Percentiles rank a stretch among this genome's conserved stretches.
These are phyloP conservation scores for Peromyscus aztecus DNA, from an alignment of 2,797 vertebrate genomes.

Conservation along the genomic window DNA sequence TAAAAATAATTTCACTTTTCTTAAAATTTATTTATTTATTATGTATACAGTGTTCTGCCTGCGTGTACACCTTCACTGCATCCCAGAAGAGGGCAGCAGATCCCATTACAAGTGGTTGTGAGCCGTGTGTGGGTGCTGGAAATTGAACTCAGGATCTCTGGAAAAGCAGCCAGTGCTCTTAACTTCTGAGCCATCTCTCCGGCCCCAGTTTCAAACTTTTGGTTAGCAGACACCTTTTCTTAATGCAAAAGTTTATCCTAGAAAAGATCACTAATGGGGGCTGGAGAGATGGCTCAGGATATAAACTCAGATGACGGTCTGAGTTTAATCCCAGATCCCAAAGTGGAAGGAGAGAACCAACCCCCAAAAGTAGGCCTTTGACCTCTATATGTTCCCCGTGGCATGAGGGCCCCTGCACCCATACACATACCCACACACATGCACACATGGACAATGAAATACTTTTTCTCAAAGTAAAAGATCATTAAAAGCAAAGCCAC, in stretches of 20 bases:
- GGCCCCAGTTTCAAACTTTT: background rate
- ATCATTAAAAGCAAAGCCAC: background rate
- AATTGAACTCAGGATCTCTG: background rate
- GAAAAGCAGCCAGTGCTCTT: background rate
- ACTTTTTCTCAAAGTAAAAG: background rate
- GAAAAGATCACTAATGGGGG: background rate
- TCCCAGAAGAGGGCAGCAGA: background rate
- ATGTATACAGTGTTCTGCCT: background rate
- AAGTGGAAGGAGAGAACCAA: background rate
- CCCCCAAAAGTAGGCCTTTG: background rate
- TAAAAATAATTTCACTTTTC: constrained; percentile 5
- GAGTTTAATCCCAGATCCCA: background rate
- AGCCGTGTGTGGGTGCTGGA: background rate
- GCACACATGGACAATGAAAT: background rate
- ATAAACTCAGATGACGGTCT: background rate
- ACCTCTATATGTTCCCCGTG: background rate
- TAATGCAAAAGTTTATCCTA: background rate
- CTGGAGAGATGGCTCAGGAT: background rate
- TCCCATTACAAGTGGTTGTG: background rate
- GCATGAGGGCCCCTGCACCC: too few species aligned
- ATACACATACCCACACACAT: background rate
- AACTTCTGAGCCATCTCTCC: background rate
- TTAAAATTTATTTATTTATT: background rate
- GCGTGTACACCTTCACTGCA: background rate
- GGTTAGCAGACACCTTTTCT: background rate